Evolutionary conservation across 2,888 invertebrate genomes (phyloP).

Genomic region (Steinernema carpocapsae): DNA sequence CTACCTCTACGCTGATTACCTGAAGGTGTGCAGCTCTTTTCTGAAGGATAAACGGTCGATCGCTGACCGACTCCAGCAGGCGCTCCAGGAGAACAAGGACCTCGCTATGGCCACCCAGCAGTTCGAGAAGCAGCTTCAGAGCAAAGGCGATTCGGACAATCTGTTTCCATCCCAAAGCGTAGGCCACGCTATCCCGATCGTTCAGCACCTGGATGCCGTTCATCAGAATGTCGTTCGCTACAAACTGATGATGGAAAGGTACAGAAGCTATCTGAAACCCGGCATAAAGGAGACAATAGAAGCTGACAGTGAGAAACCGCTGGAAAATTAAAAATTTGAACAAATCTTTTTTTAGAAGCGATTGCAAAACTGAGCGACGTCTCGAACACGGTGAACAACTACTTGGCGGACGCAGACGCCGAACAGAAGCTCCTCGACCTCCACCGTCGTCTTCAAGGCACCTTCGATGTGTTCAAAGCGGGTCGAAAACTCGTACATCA

Average conservation of each 20-base stretch:
- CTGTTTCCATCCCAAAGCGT: conserved; percentile 5
- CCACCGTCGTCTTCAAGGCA: conserved; percentile 58
- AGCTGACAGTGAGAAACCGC: conserved; percentile 48
- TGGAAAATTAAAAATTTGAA: too few species aligned
- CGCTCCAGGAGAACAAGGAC: conserved; percentile 60
- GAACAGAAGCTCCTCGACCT: conserved; percentile 54
- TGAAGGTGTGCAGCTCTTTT: conserved; percentile 57
- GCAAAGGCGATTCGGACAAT: conserved; percentile 38
- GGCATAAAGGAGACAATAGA: conserved; percentile 45
- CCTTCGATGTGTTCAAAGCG: conserved; percentile 59
- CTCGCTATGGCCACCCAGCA: conserved; percentile 59
- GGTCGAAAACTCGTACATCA: conserved; percentile 59
- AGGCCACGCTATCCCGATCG: conserved; percentile 40
- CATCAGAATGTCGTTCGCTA: conserved; percentile 56
- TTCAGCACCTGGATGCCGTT: conserved; percentile 49
- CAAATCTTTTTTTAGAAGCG: conserved; percentile 47
- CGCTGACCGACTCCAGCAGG: conserved; percentile 48
- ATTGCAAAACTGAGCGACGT: conserved; percentile 56
- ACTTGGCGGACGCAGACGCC: conserved; percentile 56
- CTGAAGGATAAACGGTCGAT: conserved; percentile 57
- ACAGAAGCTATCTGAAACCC: conserved; percentile 49
- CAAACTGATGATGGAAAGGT: conserved; percentile 62
- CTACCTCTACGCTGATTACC: conserved; percentile 53
- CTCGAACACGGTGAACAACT: conserved; percentile 56
- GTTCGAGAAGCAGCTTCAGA: conserved; percentile 35